These are phyloP conservation scores for Drosophila lacteicornis DNA, from an alignment of 1,140 invertebrate species.

Conservation along the genomic window DNA sequence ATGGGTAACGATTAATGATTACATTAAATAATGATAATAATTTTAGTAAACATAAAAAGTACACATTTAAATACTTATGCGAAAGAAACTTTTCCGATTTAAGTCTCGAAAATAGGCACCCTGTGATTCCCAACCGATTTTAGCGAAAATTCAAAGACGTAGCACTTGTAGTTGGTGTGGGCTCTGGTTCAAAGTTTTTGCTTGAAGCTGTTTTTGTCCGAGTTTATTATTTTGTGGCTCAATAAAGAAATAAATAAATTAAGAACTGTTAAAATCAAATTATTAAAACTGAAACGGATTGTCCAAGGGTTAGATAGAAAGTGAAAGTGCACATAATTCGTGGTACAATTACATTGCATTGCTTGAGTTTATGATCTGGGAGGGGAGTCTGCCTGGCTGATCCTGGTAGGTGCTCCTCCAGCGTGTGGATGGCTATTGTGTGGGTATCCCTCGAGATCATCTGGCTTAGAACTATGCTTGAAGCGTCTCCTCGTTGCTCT, in stretches of 20 bases:
- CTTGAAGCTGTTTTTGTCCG: conserved; percentile 1
- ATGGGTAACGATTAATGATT: too few relatives aligned
- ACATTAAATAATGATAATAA: too few relatives aligned
- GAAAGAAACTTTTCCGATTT: background rate
- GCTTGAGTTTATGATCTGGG: background rate
- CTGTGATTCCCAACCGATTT: background rate
- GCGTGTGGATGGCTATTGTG: background rate
- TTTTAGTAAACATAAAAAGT: background rate
- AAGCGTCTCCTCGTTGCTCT: background rate
- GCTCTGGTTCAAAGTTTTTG: background rate
- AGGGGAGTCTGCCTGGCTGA: background rate
- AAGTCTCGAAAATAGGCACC: background rate
- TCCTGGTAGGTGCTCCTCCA: background rate
- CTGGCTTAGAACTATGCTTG: background rate
- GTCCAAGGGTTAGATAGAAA: background rate
- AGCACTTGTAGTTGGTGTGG: background rate
- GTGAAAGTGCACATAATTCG: background rate
- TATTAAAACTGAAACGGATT: background rate
- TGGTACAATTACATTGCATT: background rate
- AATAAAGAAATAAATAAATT: conserved; percentile 8
- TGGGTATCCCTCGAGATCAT: conserved; percentile 1
- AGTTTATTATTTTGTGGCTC: background rate
- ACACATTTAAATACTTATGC: background rate
- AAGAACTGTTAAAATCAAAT: background rate
- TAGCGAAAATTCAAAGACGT: background rate